Evolutionary conservation across 2,888 invertebrate genomes (phyloP).

Genomic region (Tenodera sinensis): DNA sequence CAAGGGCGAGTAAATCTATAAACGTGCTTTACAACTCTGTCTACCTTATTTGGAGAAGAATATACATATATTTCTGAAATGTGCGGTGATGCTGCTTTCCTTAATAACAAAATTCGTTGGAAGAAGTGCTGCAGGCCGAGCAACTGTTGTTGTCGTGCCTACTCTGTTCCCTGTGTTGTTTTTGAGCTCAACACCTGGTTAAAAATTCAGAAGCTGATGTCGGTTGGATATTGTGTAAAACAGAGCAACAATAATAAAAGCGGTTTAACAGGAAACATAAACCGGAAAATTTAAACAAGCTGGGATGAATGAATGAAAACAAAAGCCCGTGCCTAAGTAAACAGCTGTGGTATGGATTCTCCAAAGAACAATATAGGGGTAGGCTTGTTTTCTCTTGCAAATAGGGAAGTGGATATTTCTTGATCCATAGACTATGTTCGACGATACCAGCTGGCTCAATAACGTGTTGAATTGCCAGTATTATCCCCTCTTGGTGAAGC

Average conservation of each 20-base stretch:
- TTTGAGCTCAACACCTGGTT: neutral
- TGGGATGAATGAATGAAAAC: neutral
- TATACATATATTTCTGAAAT: too few species aligned
- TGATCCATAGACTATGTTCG: neutral
- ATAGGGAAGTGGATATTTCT: neutral
- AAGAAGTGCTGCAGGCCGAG: neutral
- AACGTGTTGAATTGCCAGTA: neutral
- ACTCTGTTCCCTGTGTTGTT: neutral
- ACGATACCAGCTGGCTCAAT: neutral
- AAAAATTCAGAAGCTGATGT: neutral
- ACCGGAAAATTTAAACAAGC: constrained; percentile 1
- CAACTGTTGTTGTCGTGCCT: neutral
- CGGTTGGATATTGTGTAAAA: neutral
- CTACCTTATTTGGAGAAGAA: too few species aligned
- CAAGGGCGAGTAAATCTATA: too few species aligned
- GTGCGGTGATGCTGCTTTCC: neutral
- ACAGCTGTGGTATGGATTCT: neutral
- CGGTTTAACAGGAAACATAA: constrained; percentile 1
- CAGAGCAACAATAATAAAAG: neutral
- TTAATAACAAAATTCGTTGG: neutral
- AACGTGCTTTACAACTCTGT: too few species aligned
- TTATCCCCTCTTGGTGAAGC: neutral
- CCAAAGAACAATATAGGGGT: neutral
- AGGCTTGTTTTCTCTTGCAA: neutral
- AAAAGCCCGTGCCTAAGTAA: neutral